phyloP scores from a whole-genome alignment of 2,888 invertebrate genomes.

The Timandra comae region DNA sequence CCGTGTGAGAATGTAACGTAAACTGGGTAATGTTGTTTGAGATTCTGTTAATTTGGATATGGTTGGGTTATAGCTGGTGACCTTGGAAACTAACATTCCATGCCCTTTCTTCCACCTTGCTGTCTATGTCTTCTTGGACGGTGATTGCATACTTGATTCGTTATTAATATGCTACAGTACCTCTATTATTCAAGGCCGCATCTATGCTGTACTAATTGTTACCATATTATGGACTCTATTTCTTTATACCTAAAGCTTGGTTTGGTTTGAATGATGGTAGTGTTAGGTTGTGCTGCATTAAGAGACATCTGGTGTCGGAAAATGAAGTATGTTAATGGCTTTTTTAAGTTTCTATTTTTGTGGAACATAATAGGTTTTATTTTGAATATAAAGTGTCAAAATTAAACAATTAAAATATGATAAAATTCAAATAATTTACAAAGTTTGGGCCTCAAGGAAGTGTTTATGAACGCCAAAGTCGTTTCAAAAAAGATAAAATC shows the following conservation, averaged over 20 bases:
- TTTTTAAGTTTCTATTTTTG: slow-evolving; percentile 11
- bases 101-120: slow-evolving; percentile 74
- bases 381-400: no score
- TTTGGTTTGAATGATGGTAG: neutral
- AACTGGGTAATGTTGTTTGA: no score
- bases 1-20: neutral
- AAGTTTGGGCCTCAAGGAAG: no score
- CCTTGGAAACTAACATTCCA: slow-evolving; percentile 66
- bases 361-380: no score
- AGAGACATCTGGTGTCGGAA: slow-evolving; percentile 52
- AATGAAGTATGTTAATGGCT: slow-evolving; percentile 36
- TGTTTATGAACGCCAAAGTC: no score
- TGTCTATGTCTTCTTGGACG: slow-evolving; percentile 65
- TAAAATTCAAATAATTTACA: no score
- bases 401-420: no score
- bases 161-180: slow-evolving; percentile 68
- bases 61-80: slow-evolving; percentile 25
- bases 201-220: slow-evolving; percentile 42
- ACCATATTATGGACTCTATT: slow-evolving; percentile 16
- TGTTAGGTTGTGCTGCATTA: slow-evolving; percentile 27
- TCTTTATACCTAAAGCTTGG: slow-evolving; percentile 7
- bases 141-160: slow-evolving; percentile 66
- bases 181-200: slow-evolving; percentile 49
- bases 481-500: no score
- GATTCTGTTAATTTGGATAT: slow-evolving; percentile 14